Conservation (phyloP, 2,113 vertebrate genomes). For the Mobula birostris region DNA sequence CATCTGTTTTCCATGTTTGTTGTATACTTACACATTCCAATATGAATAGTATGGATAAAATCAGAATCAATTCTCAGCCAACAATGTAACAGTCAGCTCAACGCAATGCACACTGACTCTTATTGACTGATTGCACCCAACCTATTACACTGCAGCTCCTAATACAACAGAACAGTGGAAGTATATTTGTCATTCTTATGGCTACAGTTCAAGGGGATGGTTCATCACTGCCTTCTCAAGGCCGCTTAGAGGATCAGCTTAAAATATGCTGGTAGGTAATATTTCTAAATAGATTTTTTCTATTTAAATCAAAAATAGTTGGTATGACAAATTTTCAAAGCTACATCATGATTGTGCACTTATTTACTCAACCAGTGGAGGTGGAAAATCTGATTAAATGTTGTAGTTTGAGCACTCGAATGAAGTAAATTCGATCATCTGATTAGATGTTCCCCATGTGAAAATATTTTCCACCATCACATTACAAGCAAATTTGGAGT, state of each 20-base stretch:
- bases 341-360: neutral
- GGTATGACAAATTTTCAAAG: neutral
- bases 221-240: too few species aligned
- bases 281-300: neutral
- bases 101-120: neutral
- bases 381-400: neutral
- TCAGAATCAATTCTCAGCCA: neutral
- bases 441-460: neutral
- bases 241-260: too few species aligned
- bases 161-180: too few species aligned
- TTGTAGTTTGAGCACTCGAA: neutral
- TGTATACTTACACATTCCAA: neutral
- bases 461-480: neutral
- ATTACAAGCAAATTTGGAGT: neutral
- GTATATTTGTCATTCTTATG: too few species aligned
- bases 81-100: neutral
- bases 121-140: neutral
- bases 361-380: neutral
- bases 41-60: neutral
- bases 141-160: too few species aligned
- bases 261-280: neutral
- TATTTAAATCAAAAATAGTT: neutral
- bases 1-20: neutral
- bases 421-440: neutral
- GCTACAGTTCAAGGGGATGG: too few species aligned